Base-by-base conservation (phyloP, 2,113 vertebrate genomes). In the Cyprinodon variegatus region DNA sequence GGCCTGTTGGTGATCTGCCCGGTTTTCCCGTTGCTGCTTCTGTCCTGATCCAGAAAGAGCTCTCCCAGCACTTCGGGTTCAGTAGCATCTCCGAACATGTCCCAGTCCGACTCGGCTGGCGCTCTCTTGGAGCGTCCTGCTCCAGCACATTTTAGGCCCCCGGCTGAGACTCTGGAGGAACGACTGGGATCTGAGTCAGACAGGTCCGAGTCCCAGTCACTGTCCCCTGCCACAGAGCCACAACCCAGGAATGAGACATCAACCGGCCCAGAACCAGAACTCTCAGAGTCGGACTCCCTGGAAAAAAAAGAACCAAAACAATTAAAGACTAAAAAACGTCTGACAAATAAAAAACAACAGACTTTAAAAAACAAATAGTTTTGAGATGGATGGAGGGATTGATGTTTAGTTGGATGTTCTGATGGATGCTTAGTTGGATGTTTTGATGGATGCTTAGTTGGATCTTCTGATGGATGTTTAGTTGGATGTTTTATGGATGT, bases 141-240 rank as follows among this genome's bases (percentile, higher is more conserved):
- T 3, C 63, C 65, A 0, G 67, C 29, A 12, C 83, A 66, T 76
- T 85, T 89, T 68, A 15, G 71, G 14, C 62, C 79, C 5, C 74
- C 36, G 4, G 75, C 68, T 3, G 81, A 81, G 60, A 41, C 59
- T 73, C 88, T 90, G 17, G 87, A 83, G 13, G 86, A 79, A 60
- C 86, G 88, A 72, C 83, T 91, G 1, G 86, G 88, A 72, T 93
- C 93, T 0, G 91, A 93, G 71, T 94, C 93, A 0, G 93, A 92
- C 43, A 89, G 77, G 74, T 95, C 94, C 0, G 94, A 94, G 74
- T 95, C 94, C 94, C 94, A 95, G 83, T 95, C 94, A 2, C 94
- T 95, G 84, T 95, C 94, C 17, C 93, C 94, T 2, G 90, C 90
- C 17, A 93, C 85, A 0, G 93, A 94, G 36, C 74, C 79, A 75